These are phyloP conservation scores for Bombus impatiens DNA, from an alignment of 1,140 invertebrate species.

Conservation along the genomic window DNA sequence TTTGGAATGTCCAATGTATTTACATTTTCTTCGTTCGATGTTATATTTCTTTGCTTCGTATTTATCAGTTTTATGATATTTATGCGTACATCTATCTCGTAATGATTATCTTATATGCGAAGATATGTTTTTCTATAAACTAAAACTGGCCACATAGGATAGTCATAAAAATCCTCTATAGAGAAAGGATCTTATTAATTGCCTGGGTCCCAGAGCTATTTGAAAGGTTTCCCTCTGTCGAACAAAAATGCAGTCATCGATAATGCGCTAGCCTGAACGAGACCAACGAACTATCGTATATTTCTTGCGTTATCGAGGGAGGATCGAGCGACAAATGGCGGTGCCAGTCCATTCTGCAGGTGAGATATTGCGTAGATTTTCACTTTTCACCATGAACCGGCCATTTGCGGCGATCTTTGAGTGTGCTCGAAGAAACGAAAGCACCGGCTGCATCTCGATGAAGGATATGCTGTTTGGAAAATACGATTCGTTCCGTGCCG, in stretches of 20 bases:
- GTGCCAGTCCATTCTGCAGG: constrained; percentile 40
- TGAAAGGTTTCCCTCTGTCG: constrained; percentile 17
- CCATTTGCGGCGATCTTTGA: constrained; percentile 58
- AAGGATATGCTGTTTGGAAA: constrained; percentile 65
- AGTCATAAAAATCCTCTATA: background rate
- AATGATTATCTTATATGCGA: too few relatives aligned
- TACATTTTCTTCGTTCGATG: too few relatives aligned
- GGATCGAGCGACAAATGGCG: constrained; percentile 61
- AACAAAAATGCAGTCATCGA: constrained; percentile 29
- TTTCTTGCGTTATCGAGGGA: constrained; percentile 56
- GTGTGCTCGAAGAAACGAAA: constrained; percentile 12
- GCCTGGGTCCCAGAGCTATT: background rate
- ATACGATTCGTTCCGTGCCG: constrained; percentile 72
- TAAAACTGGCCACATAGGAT: too few relatives aligned
- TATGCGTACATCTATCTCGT: too few relatives aligned
- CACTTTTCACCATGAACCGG: constrained; percentile 51
- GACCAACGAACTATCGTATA: constrained; percentile 7
- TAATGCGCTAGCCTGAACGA: constrained; percentile 19
- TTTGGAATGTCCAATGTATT: too few relatives aligned
- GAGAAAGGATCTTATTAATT: background rate
- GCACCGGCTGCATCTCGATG: constrained; percentile 1
- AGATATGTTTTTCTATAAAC: too few relatives aligned
- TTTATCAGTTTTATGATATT: too few relatives aligned
- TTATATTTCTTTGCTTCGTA: too few relatives aligned
- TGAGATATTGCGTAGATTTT: constrained; percentile 65